phyloP scores from a whole-genome alignment of 2,113 vertebrate species.

The Tupaia chinensis region DNA sequence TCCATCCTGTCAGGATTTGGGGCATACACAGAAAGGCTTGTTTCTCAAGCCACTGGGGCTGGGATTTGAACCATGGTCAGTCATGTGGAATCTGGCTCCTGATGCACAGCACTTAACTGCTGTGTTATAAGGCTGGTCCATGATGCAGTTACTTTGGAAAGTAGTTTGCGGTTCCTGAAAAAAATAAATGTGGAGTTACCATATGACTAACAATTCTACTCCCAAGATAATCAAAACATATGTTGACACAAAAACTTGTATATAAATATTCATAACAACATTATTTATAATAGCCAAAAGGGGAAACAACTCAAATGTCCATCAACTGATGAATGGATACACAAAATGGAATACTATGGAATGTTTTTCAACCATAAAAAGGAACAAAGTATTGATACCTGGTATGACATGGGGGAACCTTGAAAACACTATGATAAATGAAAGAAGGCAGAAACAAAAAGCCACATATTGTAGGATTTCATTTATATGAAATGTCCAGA shows the following conservation, averaged over 20 bases:
- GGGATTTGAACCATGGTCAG: too few relatives aligned
- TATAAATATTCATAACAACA: background rate
- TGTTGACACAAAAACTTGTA: background rate
- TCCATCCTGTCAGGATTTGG: too few relatives aligned
- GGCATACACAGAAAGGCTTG: too few relatives aligned
- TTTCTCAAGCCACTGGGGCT: too few relatives aligned
- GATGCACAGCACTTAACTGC: too few relatives aligned
- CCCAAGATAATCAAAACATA: background rate
- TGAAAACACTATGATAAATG: background rate
- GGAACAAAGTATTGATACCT: background rate
- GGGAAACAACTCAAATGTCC: background rate
- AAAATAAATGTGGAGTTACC: background rate
- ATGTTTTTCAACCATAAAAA: slow-evolving; percentile 13
- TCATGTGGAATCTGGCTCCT: too few relatives aligned
- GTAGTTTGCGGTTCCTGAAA: background rate
- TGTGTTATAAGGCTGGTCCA: background rate
- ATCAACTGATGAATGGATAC: background rate
- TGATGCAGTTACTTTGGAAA: background rate
- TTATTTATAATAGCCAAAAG: slow-evolving; percentile 9
- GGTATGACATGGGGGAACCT: background rate
- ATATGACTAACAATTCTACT: slow-evolving; percentile 23
- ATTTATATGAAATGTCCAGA: background rate
- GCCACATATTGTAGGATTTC: too few relatives aligned
- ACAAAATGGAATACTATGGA: background rate
- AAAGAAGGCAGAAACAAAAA: background rate